A percentile compares a stretch with the other conserved stretches of the same genome.
Evolutionary conservation across 2,888 invertebrate genomes (phyloP).

Genomic region (Cheilosia variabilis): DNA sequence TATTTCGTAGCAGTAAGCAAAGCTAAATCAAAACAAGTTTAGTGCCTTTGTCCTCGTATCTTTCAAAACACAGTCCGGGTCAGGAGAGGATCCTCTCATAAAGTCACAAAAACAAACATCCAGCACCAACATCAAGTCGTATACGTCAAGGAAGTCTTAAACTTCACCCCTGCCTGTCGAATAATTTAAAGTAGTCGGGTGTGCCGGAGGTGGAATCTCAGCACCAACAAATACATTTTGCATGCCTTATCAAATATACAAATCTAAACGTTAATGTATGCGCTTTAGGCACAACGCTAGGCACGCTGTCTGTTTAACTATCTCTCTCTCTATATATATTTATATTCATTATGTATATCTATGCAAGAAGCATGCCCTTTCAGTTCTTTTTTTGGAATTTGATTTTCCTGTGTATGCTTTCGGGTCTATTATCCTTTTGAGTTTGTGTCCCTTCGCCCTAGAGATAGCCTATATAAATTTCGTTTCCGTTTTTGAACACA

Average conservation of each 20-base stretch:
- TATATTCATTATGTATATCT: neutral
- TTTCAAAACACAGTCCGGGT: neutral
- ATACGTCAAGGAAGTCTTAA: slow-evolving; percentile 3
- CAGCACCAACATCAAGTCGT: neutral
- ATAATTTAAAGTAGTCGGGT: neutral
- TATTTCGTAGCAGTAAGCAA: too few relatives aligned
- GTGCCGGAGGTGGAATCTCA: neutral
- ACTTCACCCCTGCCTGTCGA: neutral
- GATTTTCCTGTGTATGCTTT: slow-evolving; percentile 59
- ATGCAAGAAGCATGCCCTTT: slow-evolving; percentile 64
- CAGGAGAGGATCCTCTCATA: neutral
- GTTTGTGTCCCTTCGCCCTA: slow-evolving; percentile 29
- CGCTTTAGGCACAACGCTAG: slow-evolving; percentile 65
- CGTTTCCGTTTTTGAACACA: slow-evolving; percentile 48
- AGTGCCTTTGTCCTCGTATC: too few relatives aligned
- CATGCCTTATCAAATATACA: slow-evolving; percentile 32
- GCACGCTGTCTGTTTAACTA: slow-evolving; percentile 37
- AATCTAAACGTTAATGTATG: slow-evolving; percentile 21
- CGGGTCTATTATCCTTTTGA: slow-evolving; percentile 45
- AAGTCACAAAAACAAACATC: neutral
- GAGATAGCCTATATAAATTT: slow-evolving; percentile 7
- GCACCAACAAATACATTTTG: slow-evolving; percentile 26
- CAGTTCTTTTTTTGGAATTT: slow-evolving; percentile 28
- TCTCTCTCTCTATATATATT: too few relatives aligned
- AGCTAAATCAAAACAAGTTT: too few relatives aligned